Base-by-base conservation (phyloP, 2,888 invertebrate species). In the Gisinianus flammeolus region DNA sequence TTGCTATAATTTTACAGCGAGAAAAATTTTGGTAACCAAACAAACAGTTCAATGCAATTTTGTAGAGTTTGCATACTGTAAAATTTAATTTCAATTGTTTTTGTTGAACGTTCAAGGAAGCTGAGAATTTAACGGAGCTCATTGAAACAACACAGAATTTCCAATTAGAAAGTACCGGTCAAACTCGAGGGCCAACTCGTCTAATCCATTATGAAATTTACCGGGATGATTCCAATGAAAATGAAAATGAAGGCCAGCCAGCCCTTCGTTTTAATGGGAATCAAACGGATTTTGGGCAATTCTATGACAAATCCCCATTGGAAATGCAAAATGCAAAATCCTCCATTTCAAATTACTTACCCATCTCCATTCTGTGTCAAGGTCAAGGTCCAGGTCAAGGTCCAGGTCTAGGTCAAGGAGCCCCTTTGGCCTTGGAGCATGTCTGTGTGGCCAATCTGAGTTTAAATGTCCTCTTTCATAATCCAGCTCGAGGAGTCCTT, bases 171-270 rank as follows among this genome's bases (percentile, higher is more conserved):
- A 31, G 24, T n/a, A 10, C 8, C 22, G 4, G n/a, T 12, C 19
- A 30, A 6, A 16, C 33, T 68, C 16, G 1, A 1, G 33, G 24
- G 22, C 26, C 8, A 33, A 10, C 35, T 68, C 5, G 10, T 8
- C 10, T 52, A 1, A 70, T 70, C 16, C 44, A 70, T 28, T 70
- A 70, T 26, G 54, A 70, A 26, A 70, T 70, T 26, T 31, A 10
- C 31, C 33, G 8, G 3, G 22, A 35, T 35, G 35, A 33, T 5
- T 4, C 33, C 3, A 22, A 35, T 22, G 12, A n/a, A n/a, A n/a
- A n/a, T n/a, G n/a, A n/a, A n/a, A n/a, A n/a, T n/a, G n/a, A n/a
- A n/a, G n/a, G n/a, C n/a, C n/a, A n/a, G n/a, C 24, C 68, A 22
- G 10, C n/a, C 1, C 4, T 68, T 10, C 26, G 16, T 19, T 67